phyloP scores from a whole-genome alignment of 1,140 invertebrate genomes.

The Potamilus streckersoni region DNA sequence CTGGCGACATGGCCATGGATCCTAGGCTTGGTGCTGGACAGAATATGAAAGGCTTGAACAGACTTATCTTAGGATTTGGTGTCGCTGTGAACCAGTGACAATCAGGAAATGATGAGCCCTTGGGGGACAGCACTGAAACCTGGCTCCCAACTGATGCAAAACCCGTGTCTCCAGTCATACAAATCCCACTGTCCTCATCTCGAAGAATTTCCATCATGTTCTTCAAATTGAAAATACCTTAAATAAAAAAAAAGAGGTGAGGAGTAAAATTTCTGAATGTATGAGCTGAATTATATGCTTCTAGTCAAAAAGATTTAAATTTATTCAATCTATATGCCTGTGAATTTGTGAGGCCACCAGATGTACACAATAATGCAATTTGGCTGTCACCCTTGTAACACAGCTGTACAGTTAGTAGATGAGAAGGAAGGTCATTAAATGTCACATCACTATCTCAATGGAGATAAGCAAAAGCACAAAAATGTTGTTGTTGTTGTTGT shows the following conservation, averaged over 20 bases:
- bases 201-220: conserved; percentile 81
- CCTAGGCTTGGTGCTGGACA: conserved; percentile 70
- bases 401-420: no score
- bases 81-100: conserved; percentile 87
- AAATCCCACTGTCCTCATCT: conserved; percentile 76
- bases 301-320: no score
- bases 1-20: conserved; percentile 65
- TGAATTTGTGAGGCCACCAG: no score
- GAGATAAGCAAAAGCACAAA: no score
- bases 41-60: conserved; percentile 88
- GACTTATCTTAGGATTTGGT: conserved; percentile 79
- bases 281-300: no score
- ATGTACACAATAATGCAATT: no score
- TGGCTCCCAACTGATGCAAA: conserved; percentile 75
- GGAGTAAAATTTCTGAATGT: neutral
- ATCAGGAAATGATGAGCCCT: conserved; percentile 41
- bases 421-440: no score
- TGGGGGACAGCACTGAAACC: conserved; percentile 68
- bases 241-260: conserved; percentile 3
- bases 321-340: no score
- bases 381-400: no score
- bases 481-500: no score
- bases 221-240: conserved; percentile 72
- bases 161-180: conserved; percentile 60
- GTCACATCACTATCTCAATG: no score